phyloP scores from a whole-genome alignment of 2,113 vertebrate species.

The Micronycteris hirsuta region DNA sequence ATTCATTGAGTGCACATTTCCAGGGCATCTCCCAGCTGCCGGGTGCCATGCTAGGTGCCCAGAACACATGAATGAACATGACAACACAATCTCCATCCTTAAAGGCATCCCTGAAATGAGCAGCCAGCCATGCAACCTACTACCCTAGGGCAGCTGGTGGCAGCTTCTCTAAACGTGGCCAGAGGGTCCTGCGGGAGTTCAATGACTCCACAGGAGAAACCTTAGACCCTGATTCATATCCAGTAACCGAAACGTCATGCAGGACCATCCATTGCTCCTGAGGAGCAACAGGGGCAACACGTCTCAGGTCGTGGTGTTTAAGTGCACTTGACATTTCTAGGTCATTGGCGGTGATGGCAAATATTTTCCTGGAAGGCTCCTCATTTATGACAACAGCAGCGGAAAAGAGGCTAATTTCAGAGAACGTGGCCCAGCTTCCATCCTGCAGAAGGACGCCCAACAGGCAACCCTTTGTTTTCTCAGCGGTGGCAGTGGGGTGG shows the following conservation, averaged over 20 bases:
- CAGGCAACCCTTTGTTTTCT: not conserved
- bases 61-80: not conserved
- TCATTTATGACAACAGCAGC: not conserved
- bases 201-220: not conserved
- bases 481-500: not conserved
- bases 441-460: not conserved
- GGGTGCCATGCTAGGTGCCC: not conserved
- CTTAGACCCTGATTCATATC: not conserved
- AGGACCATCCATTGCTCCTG: not conserved
- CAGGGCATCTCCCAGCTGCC: not conserved
- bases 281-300: not conserved
- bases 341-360: slow-evolving; percentile 26
- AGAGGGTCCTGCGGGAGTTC: not conserved
- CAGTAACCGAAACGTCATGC: not conserved
- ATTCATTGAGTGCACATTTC: not conserved
- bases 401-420: slow-evolving; percentile 17
- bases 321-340: slow-evolving; percentile 47
- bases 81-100: not conserved
- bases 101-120: not conserved
- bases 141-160: not conserved
- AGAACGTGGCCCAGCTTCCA: not conserved
- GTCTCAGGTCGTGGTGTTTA: not conserved
- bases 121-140: not conserved
- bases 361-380: slow-evolving; percentile 1
- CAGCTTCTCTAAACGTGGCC: not conserved